These are phyloP conservation scores for Cabera pusaria DNA, from an alignment of 2,888 invertebrate genomes.

Conservation along the genomic window DNA sequence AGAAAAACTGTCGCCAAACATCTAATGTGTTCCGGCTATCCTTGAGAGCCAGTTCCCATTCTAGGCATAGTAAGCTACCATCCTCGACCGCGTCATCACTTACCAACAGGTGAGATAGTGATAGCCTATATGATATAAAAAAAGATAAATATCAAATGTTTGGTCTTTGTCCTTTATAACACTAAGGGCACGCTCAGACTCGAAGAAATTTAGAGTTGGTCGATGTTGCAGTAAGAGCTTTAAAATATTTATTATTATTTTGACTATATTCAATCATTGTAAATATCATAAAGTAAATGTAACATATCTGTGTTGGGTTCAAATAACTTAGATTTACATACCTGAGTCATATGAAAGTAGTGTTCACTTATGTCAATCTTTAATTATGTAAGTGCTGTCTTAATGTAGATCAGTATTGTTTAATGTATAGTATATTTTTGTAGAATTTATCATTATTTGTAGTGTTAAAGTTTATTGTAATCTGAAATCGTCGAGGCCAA, in stretches of 20 bases:
- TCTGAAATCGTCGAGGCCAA: slow-evolving; percentile 1
- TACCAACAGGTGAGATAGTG: no score
- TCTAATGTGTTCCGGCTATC: no score
- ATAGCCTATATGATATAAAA: no score
- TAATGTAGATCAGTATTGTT: slow-evolving; percentile 15
- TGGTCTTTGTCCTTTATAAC: no score
- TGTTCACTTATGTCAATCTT: slow-evolving; percentile 9
- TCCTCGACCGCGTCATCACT: no score
- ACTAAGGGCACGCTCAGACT: no score
- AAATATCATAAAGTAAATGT: slow-evolving; percentile 59
- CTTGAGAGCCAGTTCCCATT: no score
- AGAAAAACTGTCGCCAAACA: no score
- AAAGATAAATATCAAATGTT: no score
- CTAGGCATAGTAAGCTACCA: no score
- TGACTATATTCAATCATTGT: slow-evolving; percentile 45
- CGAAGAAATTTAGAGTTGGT: no score
- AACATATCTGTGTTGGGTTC: slow-evolving; percentile 67
- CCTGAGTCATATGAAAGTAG: slow-evolving; percentile 1
- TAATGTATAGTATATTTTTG: slow-evolving; percentile 59
- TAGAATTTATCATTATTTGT: slow-evolving; percentile 41
- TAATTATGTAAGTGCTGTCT: slow-evolving; percentile 7
- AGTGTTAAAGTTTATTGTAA: background rate
- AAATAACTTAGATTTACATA: slow-evolving; percentile 35
- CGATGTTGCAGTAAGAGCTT: no score
- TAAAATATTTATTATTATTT: slow-evolving; percentile 31